Evolutionary conservation across 2,888 invertebrate genomes (phyloP).

Genomic region (Lymantria monacha): DNA sequence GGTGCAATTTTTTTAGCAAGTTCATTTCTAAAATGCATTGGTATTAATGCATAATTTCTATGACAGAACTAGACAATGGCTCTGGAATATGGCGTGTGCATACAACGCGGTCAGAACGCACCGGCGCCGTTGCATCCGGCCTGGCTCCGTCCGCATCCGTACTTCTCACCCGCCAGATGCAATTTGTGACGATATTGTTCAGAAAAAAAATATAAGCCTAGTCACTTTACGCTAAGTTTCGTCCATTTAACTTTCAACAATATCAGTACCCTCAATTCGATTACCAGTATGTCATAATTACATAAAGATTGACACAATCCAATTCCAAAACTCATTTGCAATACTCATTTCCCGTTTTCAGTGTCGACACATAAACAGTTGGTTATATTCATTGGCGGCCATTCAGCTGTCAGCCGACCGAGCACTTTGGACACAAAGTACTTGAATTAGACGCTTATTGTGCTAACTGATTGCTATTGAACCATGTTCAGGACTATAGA

Average conservation of each 20-base stretch:
- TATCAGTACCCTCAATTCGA: not conserved
- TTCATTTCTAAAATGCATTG: not conserved
- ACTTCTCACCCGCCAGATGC: constrained; percentile 34
- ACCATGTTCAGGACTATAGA: constrained; percentile 21
- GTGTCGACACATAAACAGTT: constrained; percentile 12
- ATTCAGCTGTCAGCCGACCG: constrained; percentile 28
- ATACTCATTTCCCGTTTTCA: constrained; percentile 34
- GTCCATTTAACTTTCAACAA: too few species aligned
- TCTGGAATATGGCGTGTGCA: constrained; percentile 23
- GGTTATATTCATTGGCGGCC: constrained; percentile 34
- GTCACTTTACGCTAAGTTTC: not conserved
- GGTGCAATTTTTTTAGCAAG: too few species aligned
- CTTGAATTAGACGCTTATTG: constrained; percentile 43
- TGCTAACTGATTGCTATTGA: constrained; percentile 39
- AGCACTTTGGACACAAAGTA: constrained; percentile 25
- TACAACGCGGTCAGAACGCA: constrained; percentile 28
- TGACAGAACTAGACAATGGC: constrained; percentile 8
- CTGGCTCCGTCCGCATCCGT: constrained; percentile 38
- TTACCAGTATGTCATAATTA: not conserved
- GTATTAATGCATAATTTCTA: not conserved
- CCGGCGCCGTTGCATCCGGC: constrained; percentile 38
- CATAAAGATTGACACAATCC: constrained; percentile 4
- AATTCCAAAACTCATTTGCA: constrained; percentile 14
- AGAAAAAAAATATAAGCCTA: constrained; percentile 13
- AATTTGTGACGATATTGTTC: constrained; percentile 35